Evolutionary conservation across 2,888 invertebrate species (phyloP), one percentile per base, ranked within the genome.

Genomic region (Drosophila differens): DNA sequence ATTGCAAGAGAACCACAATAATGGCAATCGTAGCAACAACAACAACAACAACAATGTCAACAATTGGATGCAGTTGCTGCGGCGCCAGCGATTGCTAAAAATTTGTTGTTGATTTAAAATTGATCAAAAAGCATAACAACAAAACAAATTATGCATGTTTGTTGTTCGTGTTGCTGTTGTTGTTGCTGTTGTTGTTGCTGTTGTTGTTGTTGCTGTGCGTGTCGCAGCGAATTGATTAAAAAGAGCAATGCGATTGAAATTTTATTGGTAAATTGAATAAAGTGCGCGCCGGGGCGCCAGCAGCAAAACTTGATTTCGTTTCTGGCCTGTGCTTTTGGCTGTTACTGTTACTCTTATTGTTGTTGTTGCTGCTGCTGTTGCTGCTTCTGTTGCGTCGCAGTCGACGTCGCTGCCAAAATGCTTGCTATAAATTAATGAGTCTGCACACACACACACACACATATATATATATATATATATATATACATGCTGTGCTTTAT

Each of bases 251-350:
- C 90, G 91, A 92, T 92, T 92, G 91, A 82, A 92, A 92, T 89
- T 91, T 92, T 91, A 92, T 92, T 92, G 91, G 91, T 84, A 92
- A 92, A 92, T 92, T 92, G 92, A 92, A 92, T 86, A 86, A 86
- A 85, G 81, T 86, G 84, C 89, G 81, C 87, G 70, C 70, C 67
- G 66, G 74, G 79, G 67, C 57, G 62, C 62, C 74, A 61, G 55
- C 70, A 65, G 54, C 76, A 65, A 75, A 85, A 85, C 88, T 77
- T 83, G 73, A 68, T 71, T 69, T 47, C 66, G 65, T 74, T 47
- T 49, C 53, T 37, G 51, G 51, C 16, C 30, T 41, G 25, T 37
- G 65, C 39, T 54, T 44, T 55, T 28, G 37, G 30, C 32, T 37
- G 28, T 9, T 30, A 22, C 22, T 64, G 32, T 41, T 28, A 7